Evolutionary conservation across 2,888 invertebrate genomes (phyloP).

Genomic region (Nemapogon koenigi): DNA sequence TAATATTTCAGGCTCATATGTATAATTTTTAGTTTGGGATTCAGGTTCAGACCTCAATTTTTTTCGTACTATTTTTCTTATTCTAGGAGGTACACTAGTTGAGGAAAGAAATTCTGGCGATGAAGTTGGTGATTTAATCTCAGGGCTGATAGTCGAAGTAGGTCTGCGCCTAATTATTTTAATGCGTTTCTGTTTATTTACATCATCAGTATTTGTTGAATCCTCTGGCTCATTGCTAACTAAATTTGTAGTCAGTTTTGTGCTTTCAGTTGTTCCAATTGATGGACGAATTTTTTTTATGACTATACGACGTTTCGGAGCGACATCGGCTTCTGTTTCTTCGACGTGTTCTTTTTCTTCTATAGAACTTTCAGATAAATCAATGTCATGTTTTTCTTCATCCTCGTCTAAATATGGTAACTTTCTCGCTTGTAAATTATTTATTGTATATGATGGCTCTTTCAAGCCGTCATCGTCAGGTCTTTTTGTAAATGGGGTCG

Average conservation of each 20-base stretch:
- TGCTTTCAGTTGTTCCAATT: constrained; percentile 20
- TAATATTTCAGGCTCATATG: constrained; percentile 29
- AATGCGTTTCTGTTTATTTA: constrained; percentile 24
- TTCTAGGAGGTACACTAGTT: constrained; percentile 24
- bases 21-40: too few species aligned
- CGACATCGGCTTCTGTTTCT: constrained; percentile 21
- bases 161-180: constrained; percentile 44
- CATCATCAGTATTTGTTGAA: constrained; percentile 19
- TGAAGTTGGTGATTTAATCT: constrained; percentile 11
- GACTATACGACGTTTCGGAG: constrained; percentile 30
- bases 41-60: constrained; percentile 35
- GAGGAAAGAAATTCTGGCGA: constrained; percentile 22
- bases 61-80: constrained; percentile 48
- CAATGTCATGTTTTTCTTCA: constrained; percentile 42
- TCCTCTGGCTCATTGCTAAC: not conserved
- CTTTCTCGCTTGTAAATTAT: constrained; percentile 31
- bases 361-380: constrained; percentile 55
- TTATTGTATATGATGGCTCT: constrained; percentile 19
- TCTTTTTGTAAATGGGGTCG: too few species aligned
- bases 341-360: constrained; percentile 52
- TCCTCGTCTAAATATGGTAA: constrained; percentile 40
- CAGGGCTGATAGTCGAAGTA: constrained; percentile 19
- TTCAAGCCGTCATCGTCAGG: too few species aligned
- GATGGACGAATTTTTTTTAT: constrained; percentile 33
- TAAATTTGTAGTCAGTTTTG: constrained; percentile 13